These are phyloP conservation scores for Tragelaphus eurycerus DNA, from an alignment of 2,797 vertebrate species.

Conservation along the genomic window DNA sequence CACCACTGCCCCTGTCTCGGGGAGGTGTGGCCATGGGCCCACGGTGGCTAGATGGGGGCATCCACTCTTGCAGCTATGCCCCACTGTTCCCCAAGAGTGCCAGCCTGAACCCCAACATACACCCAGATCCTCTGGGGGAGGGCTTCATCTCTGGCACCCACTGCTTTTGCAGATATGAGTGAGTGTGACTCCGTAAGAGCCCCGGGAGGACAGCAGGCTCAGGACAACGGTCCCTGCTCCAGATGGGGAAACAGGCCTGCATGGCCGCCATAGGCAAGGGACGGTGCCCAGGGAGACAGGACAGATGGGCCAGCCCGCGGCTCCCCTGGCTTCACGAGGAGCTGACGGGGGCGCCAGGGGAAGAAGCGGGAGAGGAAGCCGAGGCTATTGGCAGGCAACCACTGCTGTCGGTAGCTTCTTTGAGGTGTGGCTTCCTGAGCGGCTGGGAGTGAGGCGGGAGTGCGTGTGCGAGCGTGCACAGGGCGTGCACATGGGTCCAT, in stretches of 20 bases:
- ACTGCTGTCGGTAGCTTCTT: background rate
- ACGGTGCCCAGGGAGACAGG: background rate
- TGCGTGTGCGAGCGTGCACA: background rate
- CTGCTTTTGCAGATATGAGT: background rate
- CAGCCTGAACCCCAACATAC: background rate
- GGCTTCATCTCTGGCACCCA: background rate
- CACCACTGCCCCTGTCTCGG: background rate
- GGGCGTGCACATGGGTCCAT: background rate
- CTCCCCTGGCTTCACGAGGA: background rate
- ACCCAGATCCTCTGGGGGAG: background rate
- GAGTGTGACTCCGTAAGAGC: background rate
- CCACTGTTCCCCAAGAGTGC: background rate
- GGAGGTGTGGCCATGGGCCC: background rate
- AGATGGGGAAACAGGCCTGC: background rate
- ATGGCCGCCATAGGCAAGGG: background rate
- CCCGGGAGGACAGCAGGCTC: background rate
- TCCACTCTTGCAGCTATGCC: background rate
- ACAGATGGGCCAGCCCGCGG: background rate
- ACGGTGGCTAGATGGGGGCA: background rate
- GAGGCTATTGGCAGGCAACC: background rate
- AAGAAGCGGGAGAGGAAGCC: background rate
- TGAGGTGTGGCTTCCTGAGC: background rate
- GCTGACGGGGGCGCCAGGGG: fast-evolving
- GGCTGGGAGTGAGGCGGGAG: background rate
- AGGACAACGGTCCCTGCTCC: background rate